Conservation (phyloP, 2,113 vertebrate genomes). For the Lophochroa leadbeateri region DNA sequence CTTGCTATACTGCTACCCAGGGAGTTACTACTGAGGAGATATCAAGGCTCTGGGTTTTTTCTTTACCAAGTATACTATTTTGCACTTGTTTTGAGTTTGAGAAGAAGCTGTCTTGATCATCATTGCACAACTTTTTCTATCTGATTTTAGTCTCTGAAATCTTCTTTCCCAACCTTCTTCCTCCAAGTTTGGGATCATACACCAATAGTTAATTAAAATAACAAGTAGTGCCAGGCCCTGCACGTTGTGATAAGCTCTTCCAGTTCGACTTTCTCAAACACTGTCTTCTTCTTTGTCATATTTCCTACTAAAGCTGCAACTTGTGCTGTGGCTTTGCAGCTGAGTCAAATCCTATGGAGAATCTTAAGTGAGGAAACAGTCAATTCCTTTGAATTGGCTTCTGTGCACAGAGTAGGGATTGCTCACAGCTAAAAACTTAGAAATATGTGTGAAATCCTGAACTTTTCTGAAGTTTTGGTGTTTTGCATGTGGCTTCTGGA, state of each 20-base stretch:
- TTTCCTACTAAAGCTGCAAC: background rate
- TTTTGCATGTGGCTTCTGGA: background rate
- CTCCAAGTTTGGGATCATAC: background rate
- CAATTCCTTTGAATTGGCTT: background rate
- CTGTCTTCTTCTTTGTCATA: background rate
- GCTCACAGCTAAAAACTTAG: background rate
- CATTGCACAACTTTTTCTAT: background rate
- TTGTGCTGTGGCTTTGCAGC: background rate
- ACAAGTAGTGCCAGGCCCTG: background rate
- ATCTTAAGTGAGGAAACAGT: background rate
- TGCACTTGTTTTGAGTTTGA: background rate
- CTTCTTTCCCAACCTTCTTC: background rate
- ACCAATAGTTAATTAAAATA: background rate
- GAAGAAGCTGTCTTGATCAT: background rate
- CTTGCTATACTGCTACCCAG: background rate
- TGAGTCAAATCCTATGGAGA: background rate
- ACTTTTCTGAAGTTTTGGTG: background rate
- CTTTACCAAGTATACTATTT: background rate
- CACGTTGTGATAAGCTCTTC: background rate
- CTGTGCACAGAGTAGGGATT: background rate
- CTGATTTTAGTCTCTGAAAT: background rate
- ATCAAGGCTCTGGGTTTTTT: background rate
- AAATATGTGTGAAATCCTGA: background rate
- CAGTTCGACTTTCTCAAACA: background rate
- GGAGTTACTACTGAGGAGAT: background rate